Evolutionary conservation across 2,888 invertebrate species (phyloP).

Genomic region (Sarcophaga caerulescens): DNA sequence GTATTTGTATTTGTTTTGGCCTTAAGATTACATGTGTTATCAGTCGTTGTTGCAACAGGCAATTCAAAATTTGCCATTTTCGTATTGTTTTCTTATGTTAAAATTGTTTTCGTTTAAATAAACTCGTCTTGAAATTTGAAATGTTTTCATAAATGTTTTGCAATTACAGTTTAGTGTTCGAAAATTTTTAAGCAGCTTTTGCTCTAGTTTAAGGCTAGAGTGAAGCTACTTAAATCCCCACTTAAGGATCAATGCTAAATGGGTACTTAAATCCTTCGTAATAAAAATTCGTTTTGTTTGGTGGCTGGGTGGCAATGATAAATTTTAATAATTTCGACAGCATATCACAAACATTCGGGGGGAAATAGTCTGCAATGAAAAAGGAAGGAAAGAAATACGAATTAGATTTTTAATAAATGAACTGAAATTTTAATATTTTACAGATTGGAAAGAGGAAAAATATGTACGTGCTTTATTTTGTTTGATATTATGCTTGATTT

Average conservation of each 20-base stretch:
- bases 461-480: too few relatives aligned
- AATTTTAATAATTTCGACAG: background rate
- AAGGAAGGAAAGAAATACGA: background rate
- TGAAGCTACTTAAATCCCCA: conserved; percentile 59
- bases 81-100: background rate
- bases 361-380: background rate
- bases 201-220: conserved; percentile 55
- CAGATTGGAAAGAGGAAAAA: too few relatives aligned
- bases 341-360: background rate
- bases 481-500: too few relatives aligned
- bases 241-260: background rate
- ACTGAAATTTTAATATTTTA: too few relatives aligned
- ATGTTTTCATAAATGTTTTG: background rate
- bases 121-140: background rate
- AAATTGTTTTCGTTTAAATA: background rate
- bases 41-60: conserved; percentile 54
- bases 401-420: too few relatives aligned
- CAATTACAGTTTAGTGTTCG: background rate
- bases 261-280: conserved; percentile 24
- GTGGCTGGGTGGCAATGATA: background rate
- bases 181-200: conserved; percentile 54
- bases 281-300: background rate
- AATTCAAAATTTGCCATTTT: conserved; percentile 47
- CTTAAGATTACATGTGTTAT: conserved; percentile 47
- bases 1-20: conserved; percentile 59